These are phyloP conservation scores for Heterodera filipjevi DNA, from an alignment of 2,888 invertebrate genomes.

Conservation along the genomic window DNA sequence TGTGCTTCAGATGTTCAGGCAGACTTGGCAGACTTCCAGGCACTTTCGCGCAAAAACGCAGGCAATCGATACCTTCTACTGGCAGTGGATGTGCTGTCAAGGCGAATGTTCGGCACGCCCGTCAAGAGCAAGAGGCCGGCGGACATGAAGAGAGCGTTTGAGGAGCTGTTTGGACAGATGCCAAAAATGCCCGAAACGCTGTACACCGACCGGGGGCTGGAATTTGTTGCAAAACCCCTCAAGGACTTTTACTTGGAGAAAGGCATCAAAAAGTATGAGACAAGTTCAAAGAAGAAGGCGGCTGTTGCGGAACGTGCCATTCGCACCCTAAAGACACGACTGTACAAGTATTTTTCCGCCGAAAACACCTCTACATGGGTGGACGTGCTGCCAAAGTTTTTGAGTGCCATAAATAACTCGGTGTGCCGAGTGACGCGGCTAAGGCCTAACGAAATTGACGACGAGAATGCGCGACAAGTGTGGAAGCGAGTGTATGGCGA, in stretches of 20 bases:
- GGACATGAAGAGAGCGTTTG: slow-evolving; percentile 29
- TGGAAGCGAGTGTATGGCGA: not conserved
- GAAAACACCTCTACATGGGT: slow-evolving; percentile 1
- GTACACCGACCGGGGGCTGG: slow-evolving; percentile 21
- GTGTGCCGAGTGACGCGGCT: not conserved
- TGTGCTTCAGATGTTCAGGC: slow-evolving; percentile 19
- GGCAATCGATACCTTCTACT: slow-evolving; percentile 21
- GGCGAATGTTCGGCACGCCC: slow-evolving; percentile 13
- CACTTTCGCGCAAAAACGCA: slow-evolving; percentile 1
- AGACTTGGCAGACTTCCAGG: slow-evolving; percentile 31
- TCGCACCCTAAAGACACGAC: slow-evolving; percentile 17
- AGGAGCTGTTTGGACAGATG: slow-evolving; percentile 22
- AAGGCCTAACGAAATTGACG: not conserved
- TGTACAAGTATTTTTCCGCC: slow-evolving; percentile 25
- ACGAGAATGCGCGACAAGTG: not conserved
- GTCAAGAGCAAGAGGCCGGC: not conserved
- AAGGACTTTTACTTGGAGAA: slow-evolving; percentile 8
- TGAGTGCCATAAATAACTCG: slow-evolving; percentile 14
- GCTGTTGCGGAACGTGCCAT: slow-evolving; percentile 20
- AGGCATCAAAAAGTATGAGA: slow-evolving; percentile 10
- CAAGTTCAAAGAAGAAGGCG: slow-evolving; percentile 21
- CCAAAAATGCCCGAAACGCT: slow-evolving; percentile 18
- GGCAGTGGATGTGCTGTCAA: slow-evolving; percentile 26
- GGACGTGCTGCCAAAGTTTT: not conserved
- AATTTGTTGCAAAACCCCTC: slow-evolving; percentile 23